Base-by-base conservation (phyloP, 2,113 vertebrate species). In the Hyperopisus bebe region DNA sequence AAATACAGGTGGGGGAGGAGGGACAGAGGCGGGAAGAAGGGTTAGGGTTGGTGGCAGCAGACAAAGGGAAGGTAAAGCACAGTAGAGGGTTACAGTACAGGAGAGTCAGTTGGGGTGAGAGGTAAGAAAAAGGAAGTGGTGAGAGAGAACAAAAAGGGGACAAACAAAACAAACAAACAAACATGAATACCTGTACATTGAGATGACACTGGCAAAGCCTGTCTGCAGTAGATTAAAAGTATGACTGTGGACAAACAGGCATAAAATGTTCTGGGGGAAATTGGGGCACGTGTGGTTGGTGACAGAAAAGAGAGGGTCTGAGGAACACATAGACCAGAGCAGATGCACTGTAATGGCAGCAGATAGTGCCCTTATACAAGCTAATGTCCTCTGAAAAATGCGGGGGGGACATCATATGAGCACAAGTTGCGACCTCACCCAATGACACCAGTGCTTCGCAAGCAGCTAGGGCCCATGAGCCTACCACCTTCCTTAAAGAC, bases 1-100 rank as follows among this genome's bases (percentile, higher is more conserved):
- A 55, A 86, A 58, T 0, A 24, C 90, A 77, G 90, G 91, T 46
- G 50, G 91, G 89, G 87, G 86, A 48, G 84, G 88, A 91, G 44
- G 58, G 42, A 47, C 90, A 19, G 88, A 87, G 50, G 91, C 77
- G 58, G 90, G 92, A 80, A 35, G 10, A 86, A 84, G 58, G 31
- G 53, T 44, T 74, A 35, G n/a, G 86, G 27, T 87, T 27, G 53
- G 31, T 50, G 24, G 27, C 27, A 70, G 53, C 13, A 39, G 13
- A 84, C 2, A 47, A 24, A 0, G 5, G 10, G 35, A 84, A 47
- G 8, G 17, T 10, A 47, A n/a, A 35, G 74, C 35, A 39, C 51
- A 24, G 39, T 2, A 58, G 89, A 27, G 31, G 70, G 46, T 31
- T 46, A 31, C 77, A 42, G 70, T 89, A 70, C 88, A 85, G 51